A percentile compares a stretch with the other conserved stretches of the same genome.
Evolutionary conservation across 2,797 vertebrate genomes (phyloP).

Genomic region (Todus mexicanus): DNA sequence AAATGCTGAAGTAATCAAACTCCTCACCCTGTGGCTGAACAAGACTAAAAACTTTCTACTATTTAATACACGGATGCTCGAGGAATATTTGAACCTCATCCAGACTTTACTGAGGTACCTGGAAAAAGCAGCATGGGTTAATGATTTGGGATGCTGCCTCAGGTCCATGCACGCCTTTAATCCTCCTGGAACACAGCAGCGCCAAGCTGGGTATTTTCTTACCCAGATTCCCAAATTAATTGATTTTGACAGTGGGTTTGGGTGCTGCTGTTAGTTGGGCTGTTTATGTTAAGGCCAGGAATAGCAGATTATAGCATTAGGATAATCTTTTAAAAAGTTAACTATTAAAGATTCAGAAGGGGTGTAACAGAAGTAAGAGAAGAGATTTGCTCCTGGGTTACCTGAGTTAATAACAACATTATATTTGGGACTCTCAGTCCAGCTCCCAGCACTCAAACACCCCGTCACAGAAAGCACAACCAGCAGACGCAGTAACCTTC

Average conservation of each 20-base stretch:
- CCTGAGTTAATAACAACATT: neutral
- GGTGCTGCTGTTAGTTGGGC: neutral
- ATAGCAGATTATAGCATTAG: neutral
- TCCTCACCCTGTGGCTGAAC: neutral
- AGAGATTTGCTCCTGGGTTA: neutral
- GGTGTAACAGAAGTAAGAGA: neutral
- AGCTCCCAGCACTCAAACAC: neutral
- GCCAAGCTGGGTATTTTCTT: constrained; percentile 55
- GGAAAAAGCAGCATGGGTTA: constrained; percentile 53
- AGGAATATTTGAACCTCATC: constrained; percentile 57
- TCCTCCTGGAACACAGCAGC: constrained; percentile 43
- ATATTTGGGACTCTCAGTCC: neutral
- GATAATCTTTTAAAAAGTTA: neutral
- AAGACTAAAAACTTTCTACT: constrained; percentile 4
- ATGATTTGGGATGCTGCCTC: constrained; percentile 18
- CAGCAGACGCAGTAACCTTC: neutral
- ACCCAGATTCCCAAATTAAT: constrained; percentile 12
- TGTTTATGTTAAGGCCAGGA: neutral
- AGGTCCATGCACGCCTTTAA: constrained; percentile 45
- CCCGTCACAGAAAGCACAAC: neutral
- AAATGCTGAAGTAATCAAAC: neutral
- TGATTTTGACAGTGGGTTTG: neutral
- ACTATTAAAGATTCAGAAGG: neutral
- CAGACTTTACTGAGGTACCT: constrained; percentile 45
- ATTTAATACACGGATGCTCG: constrained; percentile 24